Percentiles rank a stretch among this genome's conserved stretches.
These are phyloP conservation scores for Synanceia verrucosa DNA, from an alignment of 2,797 vertebrate species.

Conservation along the genomic window DNA sequence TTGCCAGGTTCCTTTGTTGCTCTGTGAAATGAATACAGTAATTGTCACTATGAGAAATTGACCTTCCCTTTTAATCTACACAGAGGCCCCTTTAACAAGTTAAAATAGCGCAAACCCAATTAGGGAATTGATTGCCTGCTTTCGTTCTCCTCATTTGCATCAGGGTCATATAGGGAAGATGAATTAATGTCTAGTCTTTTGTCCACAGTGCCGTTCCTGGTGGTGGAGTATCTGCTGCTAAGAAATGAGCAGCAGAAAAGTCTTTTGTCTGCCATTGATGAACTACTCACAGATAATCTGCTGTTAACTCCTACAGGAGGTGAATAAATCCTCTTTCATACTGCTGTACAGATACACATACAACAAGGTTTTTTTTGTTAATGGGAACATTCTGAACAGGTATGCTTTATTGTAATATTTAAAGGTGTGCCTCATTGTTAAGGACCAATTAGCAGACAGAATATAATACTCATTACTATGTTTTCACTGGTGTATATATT, in stretches of 20 bases:
- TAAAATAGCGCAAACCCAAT: conserved; percentile 76
- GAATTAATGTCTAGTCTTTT: conserved; percentile 69
- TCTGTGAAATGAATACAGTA: conserved; percentile 70
- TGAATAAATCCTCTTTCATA: not conserved
- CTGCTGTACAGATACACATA: not conserved
- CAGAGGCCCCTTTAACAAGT: conserved; percentile 68
- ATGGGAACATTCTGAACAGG: not conserved
- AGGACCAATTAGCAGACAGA: too few species aligned
- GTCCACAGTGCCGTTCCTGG: conserved; percentile 54
- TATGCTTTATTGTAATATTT: not conserved
- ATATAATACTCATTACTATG: too few species aligned
- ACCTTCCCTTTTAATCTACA: conserved; percentile 71
- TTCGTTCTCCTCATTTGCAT: conserved; percentile 78
- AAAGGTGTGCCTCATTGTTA: too few species aligned
- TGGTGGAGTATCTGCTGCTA: conserved; percentile 30
- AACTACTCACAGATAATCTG: conserved; percentile 42
- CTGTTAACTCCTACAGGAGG: conserved; percentile 27
- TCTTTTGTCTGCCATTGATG: conserved; percentile 46
- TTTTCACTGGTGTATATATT: too few species aligned
- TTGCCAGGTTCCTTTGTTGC: conserved; percentile 53
- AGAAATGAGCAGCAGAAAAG: conserved; percentile 39
- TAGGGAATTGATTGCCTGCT: conserved; percentile 78
- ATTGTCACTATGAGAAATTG: conserved; percentile 79
- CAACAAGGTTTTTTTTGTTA: not conserved
- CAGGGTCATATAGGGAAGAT: conserved; percentile 71